Evolutionary conservation across 2,113 vertebrate species (phyloP).

Genomic region (Pseudorhombus dupliciocellatus): DNA sequence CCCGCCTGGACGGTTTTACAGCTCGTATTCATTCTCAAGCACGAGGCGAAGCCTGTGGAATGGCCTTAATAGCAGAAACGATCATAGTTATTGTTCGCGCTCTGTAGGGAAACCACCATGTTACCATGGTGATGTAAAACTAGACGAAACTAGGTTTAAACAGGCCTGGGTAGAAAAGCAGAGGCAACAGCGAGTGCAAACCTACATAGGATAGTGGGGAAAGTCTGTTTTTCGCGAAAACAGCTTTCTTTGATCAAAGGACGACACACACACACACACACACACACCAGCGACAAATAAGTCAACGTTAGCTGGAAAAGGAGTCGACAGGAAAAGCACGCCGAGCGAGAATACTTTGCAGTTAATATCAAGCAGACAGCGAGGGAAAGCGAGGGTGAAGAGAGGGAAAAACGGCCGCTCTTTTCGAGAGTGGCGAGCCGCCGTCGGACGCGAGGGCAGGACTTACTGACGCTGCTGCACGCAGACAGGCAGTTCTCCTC

Average conservation of each 20-base stretch:
- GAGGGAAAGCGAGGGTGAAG: slow-evolving; percentile 26
- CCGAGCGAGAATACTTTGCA: neutral
- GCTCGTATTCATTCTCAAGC: slow-evolving; percentile 8
- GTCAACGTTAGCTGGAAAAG: slow-evolving; percentile 54
- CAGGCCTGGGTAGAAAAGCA: no score
- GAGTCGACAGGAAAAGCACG: slow-evolving; percentile 32
- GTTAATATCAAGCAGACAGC: slow-evolving; percentile 26
- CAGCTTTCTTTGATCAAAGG: neutral
- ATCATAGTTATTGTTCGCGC: slow-evolving; percentile 5
- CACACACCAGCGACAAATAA: slow-evolving; percentile 9
- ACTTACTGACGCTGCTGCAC: slow-evolving; percentile 99
- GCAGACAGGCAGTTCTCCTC: slow-evolving; percentile 98
- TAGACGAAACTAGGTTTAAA: no score
- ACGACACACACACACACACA: neutral
- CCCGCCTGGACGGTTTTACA: slow-evolving; percentile 12
- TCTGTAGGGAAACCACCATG: neutral
- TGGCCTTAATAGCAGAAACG: slow-evolving; percentile 19
- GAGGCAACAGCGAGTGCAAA: neutral
- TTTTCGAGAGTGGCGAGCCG: neutral
- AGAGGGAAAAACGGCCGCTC: neutral
- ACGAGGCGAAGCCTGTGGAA: slow-evolving; percentile 18
- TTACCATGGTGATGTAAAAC: slow-evolving; percentile 3
- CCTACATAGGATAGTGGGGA: neutral
- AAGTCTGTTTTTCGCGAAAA: slow-evolving; percentile 14
- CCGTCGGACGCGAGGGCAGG: slow-evolving; percentile 38